A percentile compares a stretch with the other conserved stretches of the same genome.
phyloP scores from a whole-genome alignment of 2,113 vertebrate genomes.

The Erythrocercus mccallii region DNA sequence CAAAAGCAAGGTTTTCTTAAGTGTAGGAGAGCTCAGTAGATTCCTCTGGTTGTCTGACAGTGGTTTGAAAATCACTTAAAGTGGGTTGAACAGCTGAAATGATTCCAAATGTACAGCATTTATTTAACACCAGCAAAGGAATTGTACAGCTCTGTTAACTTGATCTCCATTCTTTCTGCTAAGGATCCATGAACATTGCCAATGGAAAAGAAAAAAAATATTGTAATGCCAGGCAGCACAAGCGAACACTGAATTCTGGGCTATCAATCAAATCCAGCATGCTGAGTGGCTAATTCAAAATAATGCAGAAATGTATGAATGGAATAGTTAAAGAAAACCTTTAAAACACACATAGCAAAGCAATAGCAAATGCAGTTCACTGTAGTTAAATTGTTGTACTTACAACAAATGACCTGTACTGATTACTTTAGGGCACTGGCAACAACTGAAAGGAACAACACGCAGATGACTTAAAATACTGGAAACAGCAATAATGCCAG shows the following conservation, averaged over 20 bases:
- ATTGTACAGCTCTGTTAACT: background rate
- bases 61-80: background rate
- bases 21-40: background rate
- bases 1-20: background rate
- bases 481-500: background rate
- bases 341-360: background rate
- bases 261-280: background rate
- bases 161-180: conserved; percentile 2
- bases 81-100: background rate
- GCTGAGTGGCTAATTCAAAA: background rate
- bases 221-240: background rate
- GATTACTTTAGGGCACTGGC: background rate
- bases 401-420: background rate
- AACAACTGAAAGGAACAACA: background rate
- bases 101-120: background rate
- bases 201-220: background rate
- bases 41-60: background rate
- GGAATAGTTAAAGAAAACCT: background rate
- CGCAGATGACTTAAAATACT: background rate
- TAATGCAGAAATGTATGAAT: background rate
- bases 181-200: background rate
- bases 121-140: conserved; percentile 13
- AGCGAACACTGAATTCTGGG: background rate
- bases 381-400: background rate
- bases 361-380: background rate